Percentiles rank a stretch among this genome's conserved stretches.
phyloP scores from a whole-genome alignment of 2,113 vertebrate species.

The Abramis brama region DNA sequence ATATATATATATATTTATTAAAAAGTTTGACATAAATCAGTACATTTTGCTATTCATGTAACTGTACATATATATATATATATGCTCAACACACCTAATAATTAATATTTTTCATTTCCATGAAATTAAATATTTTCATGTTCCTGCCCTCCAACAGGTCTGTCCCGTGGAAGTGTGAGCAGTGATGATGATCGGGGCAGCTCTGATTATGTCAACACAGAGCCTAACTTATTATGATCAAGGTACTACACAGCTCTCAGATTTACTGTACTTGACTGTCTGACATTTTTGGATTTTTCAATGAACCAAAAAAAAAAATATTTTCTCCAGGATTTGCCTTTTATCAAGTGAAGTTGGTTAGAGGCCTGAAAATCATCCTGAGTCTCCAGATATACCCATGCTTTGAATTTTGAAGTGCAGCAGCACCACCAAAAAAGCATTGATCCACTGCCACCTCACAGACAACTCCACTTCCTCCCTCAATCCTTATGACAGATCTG shows the following conservation, averaged over 20 bases:
- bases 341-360: neutral
- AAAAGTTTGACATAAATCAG: neutral
- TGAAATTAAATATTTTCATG: neutral
- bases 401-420: neutral
- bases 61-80: too few species aligned
- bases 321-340: neutral
- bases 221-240: neutral
- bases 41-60: neutral
- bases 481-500: constrained; percentile 48
- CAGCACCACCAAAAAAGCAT: neutral
- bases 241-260: neutral
- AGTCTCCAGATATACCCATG: neutral
- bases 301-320: neutral
- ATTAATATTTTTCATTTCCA: neutral
- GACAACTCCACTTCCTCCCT: neutral
- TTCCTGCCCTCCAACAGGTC: neutral
- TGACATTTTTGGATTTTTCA: neutral
- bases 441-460: neutral
- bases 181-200: constrained; percentile 44
- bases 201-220: constrained; percentile 54
- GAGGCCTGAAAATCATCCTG: neutral
- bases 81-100: neutral
- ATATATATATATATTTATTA: too few species aligned
- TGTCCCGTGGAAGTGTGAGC: constrained; percentile 41
- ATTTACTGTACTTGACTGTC: neutral